Base-by-base conservation (phyloP, 1,140 invertebrate genomes). In the Geopemphigus sp. region DNA sequence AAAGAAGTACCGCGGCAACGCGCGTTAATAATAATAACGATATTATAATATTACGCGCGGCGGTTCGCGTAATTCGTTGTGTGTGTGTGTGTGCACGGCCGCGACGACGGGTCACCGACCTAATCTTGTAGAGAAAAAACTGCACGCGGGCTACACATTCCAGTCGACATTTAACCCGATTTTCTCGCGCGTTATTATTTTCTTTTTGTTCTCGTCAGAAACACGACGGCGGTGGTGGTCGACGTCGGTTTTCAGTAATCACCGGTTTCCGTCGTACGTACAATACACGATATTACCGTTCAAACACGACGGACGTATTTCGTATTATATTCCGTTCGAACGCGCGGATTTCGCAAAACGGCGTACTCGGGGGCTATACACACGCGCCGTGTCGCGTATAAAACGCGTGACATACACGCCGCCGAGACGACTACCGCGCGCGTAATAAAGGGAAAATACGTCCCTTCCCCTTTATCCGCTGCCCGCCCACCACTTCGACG, bases 81-180 rank as follows among this genome's bases (percentile, higher is more conserved):
- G n/a, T n/a, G n/a, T n/a, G 64, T 5, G 19, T 68, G 63, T 32
- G 47, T n/a, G 39, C 56, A 14, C 53, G 12, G 54, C 72, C 17
- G 19, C n/a, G n/a, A 50, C 57, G 24, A 47, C 17, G 45, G 57
- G 74, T 78, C 57, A 78, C 56, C 74, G 74, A 78, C 68, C 68
- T 47, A 53, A 59, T 29, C 12, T 57, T 59, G 59, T 47, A 8
- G 32, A 39, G 8, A 39, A 39, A 39, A 59, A 8, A 39, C 19
- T 14, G 19, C 29, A 26, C 12, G 19, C 72, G 26, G 26, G n/a
- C 32, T 54, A n/a, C 39, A 76, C 72, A 59, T 76, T 59, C 68
- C 47, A 72, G 17, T 32, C 68, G 50, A 72, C 54, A 76, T 76
- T 76, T 59, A 76, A 59, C 72, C 54, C 72, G 72, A 59, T 76